phyloP scores from a whole-genome alignment of 2,797 vertebrate genomes.

The Pseudomugil gertrudae region DNA sequence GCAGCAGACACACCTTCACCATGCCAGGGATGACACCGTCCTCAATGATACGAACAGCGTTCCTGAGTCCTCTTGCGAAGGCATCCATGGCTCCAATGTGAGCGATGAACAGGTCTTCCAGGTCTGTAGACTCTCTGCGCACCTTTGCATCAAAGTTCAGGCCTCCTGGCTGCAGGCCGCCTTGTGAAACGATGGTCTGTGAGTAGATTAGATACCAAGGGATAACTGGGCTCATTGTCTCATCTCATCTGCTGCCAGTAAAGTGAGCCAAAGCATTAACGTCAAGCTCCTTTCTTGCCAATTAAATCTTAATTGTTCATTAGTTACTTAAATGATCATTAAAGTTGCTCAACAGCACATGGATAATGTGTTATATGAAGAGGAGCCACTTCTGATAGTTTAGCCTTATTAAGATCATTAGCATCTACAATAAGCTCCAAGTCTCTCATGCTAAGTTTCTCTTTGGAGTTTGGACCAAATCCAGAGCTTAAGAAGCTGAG shows the following conservation, averaged over 20 bases:
- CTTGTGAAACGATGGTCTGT: constrained; percentile 76
- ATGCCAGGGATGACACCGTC: constrained; percentile 67
- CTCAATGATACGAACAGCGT: constrained; percentile 68
- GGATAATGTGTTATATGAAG: not conserved
- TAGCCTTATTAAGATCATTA: too few relatives aligned
- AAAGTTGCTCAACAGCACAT: not conserved
- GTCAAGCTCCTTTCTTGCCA: not conserved
- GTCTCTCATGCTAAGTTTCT: too few relatives aligned
- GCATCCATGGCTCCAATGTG: constrained; percentile 78
- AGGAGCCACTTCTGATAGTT: not conserved
- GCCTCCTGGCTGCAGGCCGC: constrained; percentile 76
- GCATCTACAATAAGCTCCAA: too few relatives aligned
- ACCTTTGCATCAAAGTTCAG: constrained; percentile 81
- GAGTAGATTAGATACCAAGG: not conserved
- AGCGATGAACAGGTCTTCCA: constrained; percentile 77
- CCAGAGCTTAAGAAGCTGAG: too few relatives aligned
- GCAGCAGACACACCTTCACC: constrained; percentile 63
- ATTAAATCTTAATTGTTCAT: not conserved
- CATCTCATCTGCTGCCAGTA: not conserved
- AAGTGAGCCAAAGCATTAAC: not conserved
- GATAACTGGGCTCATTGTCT: not conserved
- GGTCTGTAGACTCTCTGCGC: constrained; percentile 76
- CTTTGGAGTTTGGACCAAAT: too few relatives aligned
- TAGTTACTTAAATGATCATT: not conserved
- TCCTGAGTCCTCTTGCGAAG: constrained; percentile 78